These are phyloP conservation scores for Dysdera silvatica DNA, from an alignment of 1,140 invertebrate species.

Conservation along the genomic window DNA sequence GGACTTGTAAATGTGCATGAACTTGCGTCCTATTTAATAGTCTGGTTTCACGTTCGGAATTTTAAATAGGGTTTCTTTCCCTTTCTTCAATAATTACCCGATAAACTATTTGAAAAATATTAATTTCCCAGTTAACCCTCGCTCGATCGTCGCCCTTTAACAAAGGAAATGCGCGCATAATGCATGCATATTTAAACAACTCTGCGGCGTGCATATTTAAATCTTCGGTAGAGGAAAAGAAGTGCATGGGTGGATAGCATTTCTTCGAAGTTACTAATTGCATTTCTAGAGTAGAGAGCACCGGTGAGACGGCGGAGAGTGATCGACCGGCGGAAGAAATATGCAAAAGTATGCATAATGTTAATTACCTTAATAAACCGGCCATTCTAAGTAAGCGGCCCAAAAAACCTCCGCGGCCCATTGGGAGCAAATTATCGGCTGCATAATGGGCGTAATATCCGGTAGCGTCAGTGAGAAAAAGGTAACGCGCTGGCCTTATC, in stretches of 20 bases:
- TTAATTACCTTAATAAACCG: conserved; percentile 30
- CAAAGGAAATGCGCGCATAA: conserved; percentile 25
- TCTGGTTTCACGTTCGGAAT: too few species aligned
- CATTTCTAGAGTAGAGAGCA: too few species aligned
- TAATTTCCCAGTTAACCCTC: too few species aligned
- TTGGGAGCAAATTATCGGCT: conserved; percentile 23
- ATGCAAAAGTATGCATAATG: conserved; percentile 28
- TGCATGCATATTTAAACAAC: conserved; percentile 29
- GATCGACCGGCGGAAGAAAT: conserved; percentile 23
- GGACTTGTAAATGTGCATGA: too few species aligned
- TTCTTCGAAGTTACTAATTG: conserved; percentile 30
- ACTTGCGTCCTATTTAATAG: too few species aligned
- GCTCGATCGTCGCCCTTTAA: too few species aligned
- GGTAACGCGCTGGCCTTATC: too few species aligned
- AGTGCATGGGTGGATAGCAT: conserved; percentile 19
- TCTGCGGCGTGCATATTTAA: conserved; percentile 16
- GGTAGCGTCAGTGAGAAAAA: conserved; percentile 16
- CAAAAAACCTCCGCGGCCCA: conserved; percentile 24
- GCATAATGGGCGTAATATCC: conserved; percentile 29
- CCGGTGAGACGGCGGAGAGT: too few species aligned
- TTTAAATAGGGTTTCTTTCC: too few species aligned
- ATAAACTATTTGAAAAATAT: too few species aligned
- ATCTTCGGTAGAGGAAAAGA: conserved; percentile 16
- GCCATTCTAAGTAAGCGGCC: conserved; percentile 18
- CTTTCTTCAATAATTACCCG: too few species aligned